These are phyloP conservation scores for Vulpes ferrilata DNA, from an alignment of 2,113 vertebrate genomes.

Conservation along the genomic window DNA sequence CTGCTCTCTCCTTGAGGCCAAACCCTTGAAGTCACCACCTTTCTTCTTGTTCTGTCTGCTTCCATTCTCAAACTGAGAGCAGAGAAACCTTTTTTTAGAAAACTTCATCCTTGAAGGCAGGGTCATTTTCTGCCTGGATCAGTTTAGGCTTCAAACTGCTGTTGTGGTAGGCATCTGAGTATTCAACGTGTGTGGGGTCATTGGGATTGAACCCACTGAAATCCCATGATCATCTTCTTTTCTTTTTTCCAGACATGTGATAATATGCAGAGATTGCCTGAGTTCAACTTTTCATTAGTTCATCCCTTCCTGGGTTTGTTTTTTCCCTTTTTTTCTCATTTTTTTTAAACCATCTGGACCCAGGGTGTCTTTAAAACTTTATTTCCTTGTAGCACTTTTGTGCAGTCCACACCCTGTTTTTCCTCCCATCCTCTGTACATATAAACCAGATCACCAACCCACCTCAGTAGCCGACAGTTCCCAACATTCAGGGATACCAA, in stretches of 20 bases:
- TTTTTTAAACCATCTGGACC: neutral
- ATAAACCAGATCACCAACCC: neutral
- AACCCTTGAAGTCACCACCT: neutral
- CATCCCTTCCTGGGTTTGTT: neutral
- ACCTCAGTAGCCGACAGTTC: neutral
- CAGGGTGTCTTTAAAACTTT: neutral
- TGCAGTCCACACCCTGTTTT: neutral
- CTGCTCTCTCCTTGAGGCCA: neutral
- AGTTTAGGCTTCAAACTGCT: neutral
- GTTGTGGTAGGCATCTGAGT: neutral
- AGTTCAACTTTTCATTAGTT: neutral
- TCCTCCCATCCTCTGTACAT: neutral
- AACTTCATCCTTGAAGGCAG: neutral
- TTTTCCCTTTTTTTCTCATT: neutral
- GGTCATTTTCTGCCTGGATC: neutral
- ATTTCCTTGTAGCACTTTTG: neutral
- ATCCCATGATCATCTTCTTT: neutral
- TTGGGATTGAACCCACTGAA: neutral
- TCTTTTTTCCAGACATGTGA: neutral
- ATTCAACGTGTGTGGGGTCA: neutral
- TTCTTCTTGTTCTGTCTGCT: slow-evolving; percentile 27
- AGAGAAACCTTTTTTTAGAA: neutral
- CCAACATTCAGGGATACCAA: neutral
- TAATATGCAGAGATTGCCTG: neutral
- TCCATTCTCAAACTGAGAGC: neutral